These are phyloP conservation scores for Paguma larvata DNA, from an alignment of 2,797 vertebrate genomes.

Conservation along the genomic window DNA sequence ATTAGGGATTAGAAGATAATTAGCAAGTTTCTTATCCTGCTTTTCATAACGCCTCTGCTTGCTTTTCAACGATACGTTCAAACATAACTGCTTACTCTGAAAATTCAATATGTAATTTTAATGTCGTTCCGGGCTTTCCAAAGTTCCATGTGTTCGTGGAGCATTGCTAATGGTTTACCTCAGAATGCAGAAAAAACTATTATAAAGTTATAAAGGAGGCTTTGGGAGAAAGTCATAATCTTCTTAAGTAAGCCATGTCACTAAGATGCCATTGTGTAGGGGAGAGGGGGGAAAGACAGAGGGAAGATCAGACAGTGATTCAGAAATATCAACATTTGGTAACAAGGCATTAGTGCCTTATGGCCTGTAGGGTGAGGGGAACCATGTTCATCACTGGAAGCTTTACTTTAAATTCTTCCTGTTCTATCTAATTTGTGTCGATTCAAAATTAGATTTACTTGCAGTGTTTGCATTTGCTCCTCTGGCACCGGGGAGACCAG, in stretches of 20 bases:
- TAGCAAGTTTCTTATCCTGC: not conserved
- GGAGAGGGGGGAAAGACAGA: not conserved
- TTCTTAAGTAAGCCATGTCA: not conserved
- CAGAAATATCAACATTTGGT: constrained; percentile 38
- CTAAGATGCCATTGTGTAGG: not conserved
- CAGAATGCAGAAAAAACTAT: not conserved
- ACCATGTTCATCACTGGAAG: not conserved
- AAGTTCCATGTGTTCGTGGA: constrained; percentile 40
- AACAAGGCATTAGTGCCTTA: not conserved
- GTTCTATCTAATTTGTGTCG: constrained; percentile 3
- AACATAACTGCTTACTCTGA: constrained; percentile 22
- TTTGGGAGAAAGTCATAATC: constrained; percentile 21
- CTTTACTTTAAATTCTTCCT: constrained; percentile 39
- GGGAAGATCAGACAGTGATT: not conserved
- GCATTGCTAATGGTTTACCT: constrained; percentile 3
- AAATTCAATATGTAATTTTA: constrained; percentile 47
- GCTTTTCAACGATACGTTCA: not conserved
- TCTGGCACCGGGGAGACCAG: not conserved
- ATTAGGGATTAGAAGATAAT: constrained; percentile 41
- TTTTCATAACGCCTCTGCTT: not conserved
- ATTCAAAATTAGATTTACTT: constrained; percentile 58
- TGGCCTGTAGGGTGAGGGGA: not conserved
- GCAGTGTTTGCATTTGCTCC: not conserved
- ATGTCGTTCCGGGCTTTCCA: constrained; percentile 32
- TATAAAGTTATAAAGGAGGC: not conserved